Base-by-base conservation (phyloP, 2,888 invertebrate genomes). In the Nomada lathburiana region DNA sequence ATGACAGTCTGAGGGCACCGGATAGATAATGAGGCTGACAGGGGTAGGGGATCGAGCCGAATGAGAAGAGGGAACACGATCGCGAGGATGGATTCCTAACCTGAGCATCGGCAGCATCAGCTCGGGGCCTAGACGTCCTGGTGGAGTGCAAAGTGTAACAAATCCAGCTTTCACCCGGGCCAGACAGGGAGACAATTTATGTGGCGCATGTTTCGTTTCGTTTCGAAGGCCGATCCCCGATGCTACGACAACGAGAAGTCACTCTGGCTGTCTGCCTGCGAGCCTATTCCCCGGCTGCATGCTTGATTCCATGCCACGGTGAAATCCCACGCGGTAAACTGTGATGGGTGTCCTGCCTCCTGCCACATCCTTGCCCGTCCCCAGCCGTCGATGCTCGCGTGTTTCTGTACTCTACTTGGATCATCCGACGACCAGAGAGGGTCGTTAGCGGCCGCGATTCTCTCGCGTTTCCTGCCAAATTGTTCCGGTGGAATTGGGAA, bases 121-220 rank as follows among this genome's bases (percentile, higher is more conserved):
- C 80, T n/a, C 62, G 82, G 88, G 87, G 62, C 80, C 92, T 92
- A 91, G 92, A 92, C 90, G 90, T 91, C 90, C 90, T 84, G 88
- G 88, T 80, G 88, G 91, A 92, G 93, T 93, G 93, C 92, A 93
- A 93, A 93, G 93, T 93, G 92, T 93, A 93, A 93, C 93, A 93
- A 93, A 93, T 93, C 93, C 93, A 93, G 93, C 93, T 93, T 93
- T 93, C 93, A 93, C 92, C 91, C 91, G 89, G 76, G 89, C 89
- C 89, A 91, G 93, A 93, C 93, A 93, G 91, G 89, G 90, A 90
- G 93, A 93, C 92, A 93, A 93, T 93, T 93, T 93, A 93, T 93
- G 93, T 93, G 93, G 92, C 93, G 92, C 92, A 91, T 91, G 91
- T 92, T 92, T 92, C 91, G 91, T 92, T 91, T 90, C 89, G 90